phyloP scores from a whole-genome alignment of 2,113 vertebrate genomes.

The Callocephalon fimbriatum region DNA sequence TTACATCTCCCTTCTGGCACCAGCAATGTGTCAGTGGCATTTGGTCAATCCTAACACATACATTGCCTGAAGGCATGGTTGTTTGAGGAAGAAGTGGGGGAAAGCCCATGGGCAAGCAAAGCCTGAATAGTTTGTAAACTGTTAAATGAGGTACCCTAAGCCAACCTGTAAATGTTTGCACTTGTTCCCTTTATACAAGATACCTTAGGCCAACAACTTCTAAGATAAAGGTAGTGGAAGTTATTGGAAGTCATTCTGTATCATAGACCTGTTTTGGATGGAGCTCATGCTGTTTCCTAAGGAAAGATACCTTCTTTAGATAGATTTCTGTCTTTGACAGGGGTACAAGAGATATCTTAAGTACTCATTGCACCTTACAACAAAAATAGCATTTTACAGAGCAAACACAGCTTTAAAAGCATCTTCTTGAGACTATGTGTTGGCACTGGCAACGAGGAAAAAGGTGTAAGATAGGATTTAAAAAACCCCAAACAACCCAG shows the following conservation, averaged over 20 bases:
- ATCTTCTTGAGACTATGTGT: neutral
- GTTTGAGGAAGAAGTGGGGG: neutral
- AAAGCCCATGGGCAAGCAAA: neutral
- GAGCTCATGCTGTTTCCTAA: neutral
- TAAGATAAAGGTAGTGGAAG: neutral
- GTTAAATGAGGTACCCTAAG: neutral
- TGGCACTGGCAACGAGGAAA: neutral
- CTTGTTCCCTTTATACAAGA: neutral
- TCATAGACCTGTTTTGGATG: neutral
- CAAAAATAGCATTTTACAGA: neutral
- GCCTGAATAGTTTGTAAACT: neutral
- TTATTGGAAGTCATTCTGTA: neutral
- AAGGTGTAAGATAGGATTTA: neutral
- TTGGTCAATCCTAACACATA: neutral
- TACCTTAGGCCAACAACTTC: neutral
- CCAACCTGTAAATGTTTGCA: neutral
- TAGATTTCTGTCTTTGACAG: neutral
- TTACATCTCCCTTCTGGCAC: neutral
- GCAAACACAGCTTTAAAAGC: neutral
- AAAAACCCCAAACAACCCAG: neutral
- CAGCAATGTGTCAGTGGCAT: neutral
- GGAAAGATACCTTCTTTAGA: neutral
- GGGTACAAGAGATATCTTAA: neutral
- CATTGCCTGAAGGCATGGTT: neutral
- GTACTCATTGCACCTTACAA: slow-evolving; percentile 1